phyloP scores from a whole-genome alignment of 2,113 vertebrate genomes.

The Nesogale talazaci region DNA sequence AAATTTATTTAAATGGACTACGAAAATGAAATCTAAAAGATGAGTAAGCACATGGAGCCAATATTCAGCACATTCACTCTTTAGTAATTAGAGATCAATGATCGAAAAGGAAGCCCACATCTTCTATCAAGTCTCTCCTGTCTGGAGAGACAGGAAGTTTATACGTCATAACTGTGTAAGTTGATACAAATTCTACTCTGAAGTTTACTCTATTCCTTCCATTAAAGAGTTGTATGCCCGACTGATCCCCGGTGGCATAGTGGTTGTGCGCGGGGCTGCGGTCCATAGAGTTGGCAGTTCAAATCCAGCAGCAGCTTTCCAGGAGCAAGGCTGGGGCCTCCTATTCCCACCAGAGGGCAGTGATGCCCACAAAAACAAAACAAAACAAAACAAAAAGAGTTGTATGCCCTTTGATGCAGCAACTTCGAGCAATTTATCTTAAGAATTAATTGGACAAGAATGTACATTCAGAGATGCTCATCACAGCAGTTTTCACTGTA shows the following conservation, averaged over 20 bases:
- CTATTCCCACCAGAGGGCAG: too few species aligned
- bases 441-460: conserved; percentile 62
- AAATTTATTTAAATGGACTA: not conserved
- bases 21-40: not conserved
- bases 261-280: too few species aligned
- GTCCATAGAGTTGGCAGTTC: too few species aligned
- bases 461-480: not conserved
- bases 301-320: too few species aligned
- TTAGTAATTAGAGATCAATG: not conserved
- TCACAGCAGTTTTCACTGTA: conserved; percentile 35
- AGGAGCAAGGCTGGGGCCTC: too few species aligned
- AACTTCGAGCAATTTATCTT: conserved; percentile 57
- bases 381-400: too few species aligned
- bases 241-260: too few species aligned
- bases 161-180: not conserved
- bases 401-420: not conserved
- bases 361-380: too few species aligned
- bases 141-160: not conserved
- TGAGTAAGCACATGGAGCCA: not conserved
- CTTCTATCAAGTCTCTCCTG: conserved; percentile 36
- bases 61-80: conserved; percentile 1
- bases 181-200: conserved; percentile 8
- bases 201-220: not conserved
- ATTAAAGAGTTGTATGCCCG: too few species aligned
- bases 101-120: conserved; percentile 45